Percentiles rank a stretch among this genome's conserved stretches.
Conservation (phyloP, 2,888 invertebrate species). For the Baccha elongata region DNA sequence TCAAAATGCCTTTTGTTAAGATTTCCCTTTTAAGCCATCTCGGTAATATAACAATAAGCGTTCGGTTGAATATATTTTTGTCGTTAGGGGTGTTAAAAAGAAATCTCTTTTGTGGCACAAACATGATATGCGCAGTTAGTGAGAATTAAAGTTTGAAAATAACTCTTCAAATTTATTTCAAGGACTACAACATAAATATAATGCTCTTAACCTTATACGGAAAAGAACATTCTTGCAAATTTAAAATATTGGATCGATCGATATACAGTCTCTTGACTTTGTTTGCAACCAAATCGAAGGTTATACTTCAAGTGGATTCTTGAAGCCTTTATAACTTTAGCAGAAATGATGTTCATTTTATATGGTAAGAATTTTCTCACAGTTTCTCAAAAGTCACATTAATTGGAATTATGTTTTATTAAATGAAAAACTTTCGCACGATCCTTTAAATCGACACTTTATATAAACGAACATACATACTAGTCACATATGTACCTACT, state of each 20-base stretch:
- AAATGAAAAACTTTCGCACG: slow-evolving; percentile 63
- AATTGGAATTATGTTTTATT: not conserved
- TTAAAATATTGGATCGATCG: slow-evolving; percentile 5
- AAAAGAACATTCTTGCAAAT: slow-evolving; percentile 71
- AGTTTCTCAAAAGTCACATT: slow-evolving; percentile 19
- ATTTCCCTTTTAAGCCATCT: slow-evolving; percentile 26
- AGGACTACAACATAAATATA: slow-evolving; percentile 33
- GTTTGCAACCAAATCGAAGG: slow-evolving; percentile 12
- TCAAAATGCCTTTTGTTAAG: slow-evolving; percentile 41
- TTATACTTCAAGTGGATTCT: slow-evolving; percentile 37
- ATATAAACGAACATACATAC: not conserved
- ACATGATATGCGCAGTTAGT: slow-evolving; percentile 21
- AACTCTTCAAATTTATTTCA: slow-evolving; percentile 47
- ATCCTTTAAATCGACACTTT: slow-evolving; percentile 32
- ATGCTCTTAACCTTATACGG: slow-evolving; percentile 12
- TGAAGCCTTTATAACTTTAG: slow-evolving; percentile 1
- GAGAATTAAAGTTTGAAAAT: slow-evolving; percentile 34
- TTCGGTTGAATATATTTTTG: not conserved
- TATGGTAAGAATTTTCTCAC: slow-evolving; percentile 59
- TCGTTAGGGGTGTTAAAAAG: slow-evolving; percentile 47
- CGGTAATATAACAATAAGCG: not conserved
- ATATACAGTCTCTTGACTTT: not conserved
- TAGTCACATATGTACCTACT: not conserved
- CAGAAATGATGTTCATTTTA: slow-evolving; percentile 47
- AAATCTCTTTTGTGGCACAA: slow-evolving; percentile 5